Evolutionary conservation across 2,797 vertebrate genomes (phyloP).

Genomic region (Sorex maritimensis): DNA sequence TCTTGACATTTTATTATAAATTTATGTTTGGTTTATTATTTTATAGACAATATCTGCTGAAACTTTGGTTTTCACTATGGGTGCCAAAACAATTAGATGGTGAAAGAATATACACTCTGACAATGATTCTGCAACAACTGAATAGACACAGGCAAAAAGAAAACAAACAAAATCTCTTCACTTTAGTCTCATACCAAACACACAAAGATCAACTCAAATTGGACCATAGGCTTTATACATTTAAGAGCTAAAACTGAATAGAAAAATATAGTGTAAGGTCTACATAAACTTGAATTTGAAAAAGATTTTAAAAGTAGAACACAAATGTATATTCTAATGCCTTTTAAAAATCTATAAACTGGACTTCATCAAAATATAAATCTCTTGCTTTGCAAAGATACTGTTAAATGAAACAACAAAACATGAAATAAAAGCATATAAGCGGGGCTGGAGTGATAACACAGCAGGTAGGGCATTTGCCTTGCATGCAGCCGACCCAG

Average conservation of each 20-base stretch:
- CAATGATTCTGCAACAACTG: not conserved
- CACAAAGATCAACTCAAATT: slow-evolving; percentile 4
- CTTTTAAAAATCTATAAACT: not conserved
- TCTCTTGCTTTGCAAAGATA: not conserved
- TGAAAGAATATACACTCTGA: slow-evolving; percentile 10
- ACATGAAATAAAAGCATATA: not conserved
- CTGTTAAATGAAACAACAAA: not conserved
- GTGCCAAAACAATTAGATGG: not conserved
- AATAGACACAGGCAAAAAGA: not conserved
- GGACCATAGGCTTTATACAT: not conserved
- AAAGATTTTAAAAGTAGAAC: not conserved
- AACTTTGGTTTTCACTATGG: not conserved
- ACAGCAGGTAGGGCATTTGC: too few relatives aligned
- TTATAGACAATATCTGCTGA: too few relatives aligned
- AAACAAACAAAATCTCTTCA: not conserved
- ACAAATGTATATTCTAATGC: not conserved
- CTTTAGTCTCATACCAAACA: not conserved
- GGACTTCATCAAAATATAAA: not conserved
- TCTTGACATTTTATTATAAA: too few relatives aligned
- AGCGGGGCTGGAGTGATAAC: too few relatives aligned
- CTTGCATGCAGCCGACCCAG: too few relatives aligned
- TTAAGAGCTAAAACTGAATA: too few relatives aligned
- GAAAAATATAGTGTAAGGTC: not conserved
- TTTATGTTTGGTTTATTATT: too few relatives aligned
- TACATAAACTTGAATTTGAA: not conserved